Base-by-base conservation (phyloP, 1,140 invertebrate genomes). In the Meloidogyne exigua region DNA sequence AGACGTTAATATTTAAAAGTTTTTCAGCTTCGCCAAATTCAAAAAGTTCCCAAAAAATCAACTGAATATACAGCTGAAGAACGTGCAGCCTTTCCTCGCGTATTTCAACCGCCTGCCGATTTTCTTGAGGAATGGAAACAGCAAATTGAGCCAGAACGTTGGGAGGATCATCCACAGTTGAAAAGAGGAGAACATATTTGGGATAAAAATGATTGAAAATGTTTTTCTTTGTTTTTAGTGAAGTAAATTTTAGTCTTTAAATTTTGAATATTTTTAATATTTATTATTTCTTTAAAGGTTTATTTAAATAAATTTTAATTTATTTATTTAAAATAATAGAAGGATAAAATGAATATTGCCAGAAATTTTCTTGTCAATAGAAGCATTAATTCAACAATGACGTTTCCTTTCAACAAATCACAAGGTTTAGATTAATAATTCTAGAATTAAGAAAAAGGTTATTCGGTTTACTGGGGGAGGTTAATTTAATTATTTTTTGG, bases 51-150 rank as follows among this genome's bases (percentile, higher is more conserved):
- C 13, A 80, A 78, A 63, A 83, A 87, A 26, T 81, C 84, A n/a
- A 85, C 83, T 4, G 83, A 87, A 44, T 87, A 86, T 69, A 84
- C 82, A 4, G 76, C 23, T 7, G 81, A 87, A 76, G 85, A 87
- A 28, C 67, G 84, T 32, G 77, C 72, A 2, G 28, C 49, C 7
- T 87, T 87, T 68, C 85, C 85, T n/a, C 70, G 44, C 42, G 49
- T 84, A 69, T 65, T 84, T 15, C 62, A 77, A 36, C 70, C 70
- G 1, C n/a, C 28, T 13, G 68, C 79, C 2, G 72, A 84, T 36
- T 81, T 84, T 72, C 67, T 84, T 18, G 67, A 79, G 10, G 83
- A 84, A 68, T 84, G 83, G 83, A 75, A 82, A 67, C 39, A 75
- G 12, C 75, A 78, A 15, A 67, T 83, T 23, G 44, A 71, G n/a